Conservation (phyloP, 2,797 vertebrate genomes). For the Balearica regulorum region DNA sequence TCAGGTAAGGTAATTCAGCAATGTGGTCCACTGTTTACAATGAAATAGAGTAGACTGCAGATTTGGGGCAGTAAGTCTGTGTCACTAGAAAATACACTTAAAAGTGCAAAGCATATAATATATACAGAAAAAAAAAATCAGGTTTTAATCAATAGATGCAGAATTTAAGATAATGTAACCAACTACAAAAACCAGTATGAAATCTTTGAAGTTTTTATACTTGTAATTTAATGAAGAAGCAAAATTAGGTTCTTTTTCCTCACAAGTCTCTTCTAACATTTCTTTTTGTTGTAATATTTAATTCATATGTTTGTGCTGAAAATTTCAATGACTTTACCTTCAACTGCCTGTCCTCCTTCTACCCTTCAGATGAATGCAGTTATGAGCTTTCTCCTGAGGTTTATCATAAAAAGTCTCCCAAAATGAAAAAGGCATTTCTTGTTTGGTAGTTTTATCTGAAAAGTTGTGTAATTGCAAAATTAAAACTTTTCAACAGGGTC, state of each 20-base stretch:
- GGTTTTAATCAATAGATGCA: background rate
- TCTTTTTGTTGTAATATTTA: constrained; percentile 66
- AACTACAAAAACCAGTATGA: background rate
- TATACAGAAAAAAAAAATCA: background rate
- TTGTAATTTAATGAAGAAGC: constrained; percentile 50
- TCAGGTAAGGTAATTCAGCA: constrained; percentile 4
- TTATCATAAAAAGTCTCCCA: constrained; percentile 49
- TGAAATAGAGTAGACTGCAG: background rate
- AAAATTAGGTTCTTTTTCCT: constrained; percentile 36
- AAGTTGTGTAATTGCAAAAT: constrained; percentile 46
- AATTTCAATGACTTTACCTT: constrained; percentile 67
- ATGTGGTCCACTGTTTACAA: background rate
- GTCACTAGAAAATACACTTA: background rate
- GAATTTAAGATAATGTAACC: background rate
- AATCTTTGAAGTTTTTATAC: constrained; percentile 37
- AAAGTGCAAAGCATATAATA: background rate
- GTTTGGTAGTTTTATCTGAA: constrained; percentile 32
- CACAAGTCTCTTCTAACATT: constrained; percentile 17
- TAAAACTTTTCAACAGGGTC: constrained; percentile 28
- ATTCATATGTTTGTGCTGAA: constrained; percentile 59
- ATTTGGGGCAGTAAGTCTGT: background rate
- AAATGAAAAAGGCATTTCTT: constrained; percentile 50
- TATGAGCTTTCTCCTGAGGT: constrained; percentile 49
- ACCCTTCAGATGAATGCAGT: constrained; percentile 37
- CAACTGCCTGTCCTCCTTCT: constrained; percentile 48